Evolutionary conservation across 2,797 vertebrate genomes (phyloP), one percentile per base, ranked within the genome.

Genomic region (Crocidura indochinensis): DNA sequence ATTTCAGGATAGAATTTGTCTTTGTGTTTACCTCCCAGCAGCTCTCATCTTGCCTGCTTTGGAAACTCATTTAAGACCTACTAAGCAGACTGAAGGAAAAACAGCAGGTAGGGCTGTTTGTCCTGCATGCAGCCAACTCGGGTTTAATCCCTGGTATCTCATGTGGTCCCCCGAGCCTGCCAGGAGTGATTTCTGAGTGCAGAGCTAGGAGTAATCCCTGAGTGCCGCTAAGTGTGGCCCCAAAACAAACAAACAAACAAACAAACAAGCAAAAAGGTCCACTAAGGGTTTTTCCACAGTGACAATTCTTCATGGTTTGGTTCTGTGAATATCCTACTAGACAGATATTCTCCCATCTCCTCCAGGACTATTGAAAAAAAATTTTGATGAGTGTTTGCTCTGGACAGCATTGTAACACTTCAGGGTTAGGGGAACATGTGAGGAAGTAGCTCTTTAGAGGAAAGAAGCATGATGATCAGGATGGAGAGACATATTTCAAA

Each of bases 41-140:
- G 77, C 79, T 85, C 69, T 6, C 75, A 68, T 82, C 73, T 49
- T 26, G 15, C 56, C 65, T 49, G 3, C 49, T 94, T 94, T 87
- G 69, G 46, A 88, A 79, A 56, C 2, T 38, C 14, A 38, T 38
- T 38, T 5, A 38, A 38, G 38, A 38, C 38, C 38, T 38, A 38
- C 38, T 38, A 38, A 38, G 38, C 38, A 38, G 38, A 5, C 38
- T 38, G 38, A 38, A 38, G 38, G 2, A 38, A 38, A 38, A 38
- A 38, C 38, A 38, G 38, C 38, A 38, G 38, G 38, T 38, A 38
- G 38, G 38, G 38, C 38, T 38, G 38, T 38, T 38, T 38, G 38
- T 2, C 38, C 5, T 38, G 5, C 5, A 38, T 38, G 38, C 38
- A 38, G 38, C 38, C 38, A 38, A 38, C 38, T 38, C 38, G 5